Conservation (phyloP, 2,888 invertebrate species). For the Amphipyra tragopoginis region DNA sequence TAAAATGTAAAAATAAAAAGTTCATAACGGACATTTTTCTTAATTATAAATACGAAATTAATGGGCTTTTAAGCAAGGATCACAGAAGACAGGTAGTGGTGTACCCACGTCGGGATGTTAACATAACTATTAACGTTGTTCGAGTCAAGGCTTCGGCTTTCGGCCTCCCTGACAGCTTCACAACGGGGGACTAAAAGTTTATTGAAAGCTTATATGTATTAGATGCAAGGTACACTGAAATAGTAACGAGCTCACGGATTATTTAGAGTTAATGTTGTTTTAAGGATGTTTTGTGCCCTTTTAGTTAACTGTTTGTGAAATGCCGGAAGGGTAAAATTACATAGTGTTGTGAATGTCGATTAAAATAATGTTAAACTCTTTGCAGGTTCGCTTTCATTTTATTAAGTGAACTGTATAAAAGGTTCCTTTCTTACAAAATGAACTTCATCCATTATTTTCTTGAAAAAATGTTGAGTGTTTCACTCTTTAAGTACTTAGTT, state of each 20-base stretch:
- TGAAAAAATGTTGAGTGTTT: constrained; percentile 24
- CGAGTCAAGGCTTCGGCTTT: constrained; percentile 61
- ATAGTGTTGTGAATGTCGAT: constrained; percentile 13
- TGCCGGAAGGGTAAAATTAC: not conserved
- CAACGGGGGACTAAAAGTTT: constrained; percentile 74
- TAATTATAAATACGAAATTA: constrained; percentile 7
- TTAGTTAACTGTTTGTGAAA: not conserved
- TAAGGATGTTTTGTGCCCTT: constrained; percentile 10
- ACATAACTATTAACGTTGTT: constrained; percentile 69
- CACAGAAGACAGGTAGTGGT: constrained; percentile 30
- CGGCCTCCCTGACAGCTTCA: constrained; percentile 71
- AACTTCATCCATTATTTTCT: constrained; percentile 34
- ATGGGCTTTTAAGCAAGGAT: constrained; percentile 15
- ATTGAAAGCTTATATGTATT: constrained; percentile 72
- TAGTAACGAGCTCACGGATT: constrained; percentile 10
- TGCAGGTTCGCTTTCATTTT: constrained; percentile 24
- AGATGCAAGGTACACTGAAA: constrained; percentile 21
- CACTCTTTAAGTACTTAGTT: constrained; percentile 26
- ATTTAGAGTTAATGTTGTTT: constrained; percentile 34
- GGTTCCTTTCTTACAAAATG: constrained; percentile 29
- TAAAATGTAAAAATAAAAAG: no score
- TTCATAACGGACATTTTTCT: no score
- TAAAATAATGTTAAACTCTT: not conserved
- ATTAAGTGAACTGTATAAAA: constrained; percentile 36
- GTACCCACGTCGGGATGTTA: constrained; percentile 62